Evolutionary conservation across 2,888 invertebrate species (phyloP), one percentile per base, ranked within the genome.

Genomic region (Eupelmus urozonus): DNA sequence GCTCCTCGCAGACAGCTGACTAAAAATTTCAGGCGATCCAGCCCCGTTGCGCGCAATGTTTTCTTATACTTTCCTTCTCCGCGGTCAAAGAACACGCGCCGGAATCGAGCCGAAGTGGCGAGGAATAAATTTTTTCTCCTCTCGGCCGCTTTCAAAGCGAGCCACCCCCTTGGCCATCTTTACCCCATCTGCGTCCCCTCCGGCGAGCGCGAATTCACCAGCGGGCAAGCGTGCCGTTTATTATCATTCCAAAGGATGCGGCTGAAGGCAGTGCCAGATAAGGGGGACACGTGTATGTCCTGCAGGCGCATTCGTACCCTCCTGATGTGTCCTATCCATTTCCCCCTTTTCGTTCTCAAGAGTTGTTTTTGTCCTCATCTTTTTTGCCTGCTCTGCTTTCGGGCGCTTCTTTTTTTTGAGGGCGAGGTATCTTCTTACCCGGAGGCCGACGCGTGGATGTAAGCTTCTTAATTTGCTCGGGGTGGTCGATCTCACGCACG

Each of bases 11-110:
- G 9, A 2, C 45, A 45, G 70, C 70, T 65, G 71, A 71, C 76
- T 71, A 70, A 76, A 76, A 65, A 59, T 76, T 76, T 76, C 70
- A 76, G 40, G 34, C 57, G 57, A 42, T 34, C 27, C 49, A 20
- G n/a, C n/a, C 11, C 20, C 34, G 5, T 25, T n/a, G 45, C 57
- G 34, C 59, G 27, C 25, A 63, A 25, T 42, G 20, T 55, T 55
- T 63, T 53, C 51, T 55, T 4, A 25, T 49, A 42, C 23, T 16
- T 27, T 13, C 49, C 11, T n/a, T n/a, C n/a, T n/a, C n/a, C 2
- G 4, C 20, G 40, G 40, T 67, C 49, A 34, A 60, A 62, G 62
- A 25, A 23, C 25, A 23, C 40, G 20, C 18, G 20, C 18, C 13
- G 40, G 5, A 27, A 73, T 65, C 27, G 34, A 63, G 53, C 40